Percentiles rank a stretch among this genome's conserved stretches.
Evolutionary conservation across 2,113 vertebrate genomes (phyloP).

Genomic region (Lichenostomus cassidix): DNA sequence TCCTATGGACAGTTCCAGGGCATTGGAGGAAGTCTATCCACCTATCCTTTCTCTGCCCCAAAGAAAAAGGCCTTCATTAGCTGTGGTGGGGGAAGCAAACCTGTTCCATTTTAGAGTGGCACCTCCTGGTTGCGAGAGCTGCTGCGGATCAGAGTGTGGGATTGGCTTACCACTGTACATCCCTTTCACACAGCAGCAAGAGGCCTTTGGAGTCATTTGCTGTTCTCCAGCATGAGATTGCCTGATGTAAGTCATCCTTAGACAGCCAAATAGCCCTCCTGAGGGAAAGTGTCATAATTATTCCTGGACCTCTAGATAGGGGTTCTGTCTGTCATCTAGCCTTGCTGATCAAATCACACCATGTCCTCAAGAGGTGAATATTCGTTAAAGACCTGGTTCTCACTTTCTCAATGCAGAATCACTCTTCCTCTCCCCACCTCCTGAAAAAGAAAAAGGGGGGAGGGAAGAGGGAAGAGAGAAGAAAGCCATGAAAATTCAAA

Average conservation of each 20-base stretch:
- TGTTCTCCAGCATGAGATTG: neutral
- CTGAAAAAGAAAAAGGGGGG: neutral
- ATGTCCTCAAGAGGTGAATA: neutral
- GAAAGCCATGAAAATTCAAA: slow-evolving; percentile 49
- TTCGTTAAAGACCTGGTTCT: neutral
- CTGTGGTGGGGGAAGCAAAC: neutral
- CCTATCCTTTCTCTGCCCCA: neutral
- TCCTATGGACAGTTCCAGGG: neutral
- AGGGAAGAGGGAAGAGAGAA: neutral
- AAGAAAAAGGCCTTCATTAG: neutral
- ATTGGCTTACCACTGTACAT: neutral
- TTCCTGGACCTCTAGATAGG: neutral
- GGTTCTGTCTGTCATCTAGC: neutral
- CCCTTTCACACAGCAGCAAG: neutral
- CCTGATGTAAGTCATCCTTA: neutral
- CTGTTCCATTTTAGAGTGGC: neutral
- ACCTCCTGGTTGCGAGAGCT: neutral
- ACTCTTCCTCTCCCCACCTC: neutral
- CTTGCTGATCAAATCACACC: neutral
- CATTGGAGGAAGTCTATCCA: neutral
- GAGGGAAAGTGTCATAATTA: neutral
- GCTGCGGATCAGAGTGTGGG: neutral
- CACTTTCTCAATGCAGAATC: neutral
- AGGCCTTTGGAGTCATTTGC: neutral
- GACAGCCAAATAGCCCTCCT: neutral